phyloP scores from a whole-genome alignment of 2,113 vertebrate species.

The Chitala chitala region DNA sequence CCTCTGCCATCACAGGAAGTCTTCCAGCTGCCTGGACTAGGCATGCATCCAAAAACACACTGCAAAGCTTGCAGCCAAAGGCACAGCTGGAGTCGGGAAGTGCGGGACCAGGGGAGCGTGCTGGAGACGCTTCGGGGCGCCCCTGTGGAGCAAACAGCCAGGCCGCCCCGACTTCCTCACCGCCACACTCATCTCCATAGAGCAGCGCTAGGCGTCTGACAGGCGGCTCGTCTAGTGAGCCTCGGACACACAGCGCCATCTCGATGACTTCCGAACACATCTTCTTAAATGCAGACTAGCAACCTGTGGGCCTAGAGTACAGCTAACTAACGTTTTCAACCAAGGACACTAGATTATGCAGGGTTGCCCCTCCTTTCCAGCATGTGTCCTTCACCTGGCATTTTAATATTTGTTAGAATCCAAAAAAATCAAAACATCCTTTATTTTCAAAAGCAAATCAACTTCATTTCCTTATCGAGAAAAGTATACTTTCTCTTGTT shows the following conservation, averaged over 20 bases:
- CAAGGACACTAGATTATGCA: neutral
- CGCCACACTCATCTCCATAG: no score
- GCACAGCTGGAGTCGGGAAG: slow-evolving; percentile 5
- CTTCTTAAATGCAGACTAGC: neutral
- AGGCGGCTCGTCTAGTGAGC: no score
- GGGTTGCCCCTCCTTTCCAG: no score
- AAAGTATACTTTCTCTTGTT: neutral
- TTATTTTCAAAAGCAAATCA: neutral
- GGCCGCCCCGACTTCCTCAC: no score
- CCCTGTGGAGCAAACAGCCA: no score
- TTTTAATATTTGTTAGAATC: neutral
- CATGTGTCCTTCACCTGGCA: neutral
- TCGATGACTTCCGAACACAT: no score
- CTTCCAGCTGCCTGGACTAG: neutral
- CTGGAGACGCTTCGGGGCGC: no score
- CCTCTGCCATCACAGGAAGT: neutral
- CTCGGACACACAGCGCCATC: no score
- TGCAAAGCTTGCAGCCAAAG: neutral
- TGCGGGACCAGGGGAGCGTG: no score
- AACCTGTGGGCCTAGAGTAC: neutral
- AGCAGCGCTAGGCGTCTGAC: no score
- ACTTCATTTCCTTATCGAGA: neutral
- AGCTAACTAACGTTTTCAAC: neutral
- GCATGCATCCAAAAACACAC: neutral
- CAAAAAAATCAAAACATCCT: neutral